Evolutionary conservation across 2,888 invertebrate species (phyloP).

Genomic region (Athrips mouffetella): DNA sequence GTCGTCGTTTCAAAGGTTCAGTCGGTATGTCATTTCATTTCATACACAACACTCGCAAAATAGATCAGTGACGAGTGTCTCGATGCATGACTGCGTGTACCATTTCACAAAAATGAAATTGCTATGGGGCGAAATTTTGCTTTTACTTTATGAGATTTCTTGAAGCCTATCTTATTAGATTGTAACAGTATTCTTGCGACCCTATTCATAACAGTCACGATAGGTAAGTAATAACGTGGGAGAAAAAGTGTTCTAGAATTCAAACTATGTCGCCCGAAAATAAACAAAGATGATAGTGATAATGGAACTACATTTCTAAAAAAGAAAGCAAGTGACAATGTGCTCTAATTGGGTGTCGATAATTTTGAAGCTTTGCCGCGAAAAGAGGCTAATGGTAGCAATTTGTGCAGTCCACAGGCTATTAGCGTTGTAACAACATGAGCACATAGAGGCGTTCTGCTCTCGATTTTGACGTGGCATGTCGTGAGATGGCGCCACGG

Average conservation of each 20-base stretch:
- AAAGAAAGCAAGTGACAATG: constrained; percentile 35
- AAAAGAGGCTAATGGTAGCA: constrained; percentile 52
- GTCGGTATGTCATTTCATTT: constrained; percentile 69
- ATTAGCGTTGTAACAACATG: constrained; percentile 28
- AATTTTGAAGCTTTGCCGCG: constrained; percentile 42
- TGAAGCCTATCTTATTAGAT: constrained; percentile 38
- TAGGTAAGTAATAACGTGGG: constrained; percentile 9
- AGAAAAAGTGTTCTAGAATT: constrained; percentile 34
- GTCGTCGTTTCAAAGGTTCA: constrained; percentile 27
- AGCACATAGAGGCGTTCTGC: constrained; percentile 39
- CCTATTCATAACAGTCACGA: constrained; percentile 3
- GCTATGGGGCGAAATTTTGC: constrained; percentile 58
- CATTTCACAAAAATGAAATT: constrained; percentile 75
- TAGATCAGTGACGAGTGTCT: constrained; percentile 71
- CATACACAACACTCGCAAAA: constrained; percentile 72
- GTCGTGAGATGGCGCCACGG: constrained; percentile 63
- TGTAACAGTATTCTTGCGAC: constrained; percentile 22
- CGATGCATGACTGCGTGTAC: constrained; percentile 45
- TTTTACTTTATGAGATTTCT: constrained; percentile 54
- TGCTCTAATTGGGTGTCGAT: constrained; percentile 46
- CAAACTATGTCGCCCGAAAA: constrained; percentile 34
- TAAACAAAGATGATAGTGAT: constrained; percentile 26
- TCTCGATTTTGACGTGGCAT: constrained; percentile 50
- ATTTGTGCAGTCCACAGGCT: constrained; percentile 49
- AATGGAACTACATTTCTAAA: constrained; percentile 20